These are phyloP conservation scores for Ceratotherium simum DNA, from an alignment of 2,113 vertebrate species.

Conservation along the genomic window DNA sequence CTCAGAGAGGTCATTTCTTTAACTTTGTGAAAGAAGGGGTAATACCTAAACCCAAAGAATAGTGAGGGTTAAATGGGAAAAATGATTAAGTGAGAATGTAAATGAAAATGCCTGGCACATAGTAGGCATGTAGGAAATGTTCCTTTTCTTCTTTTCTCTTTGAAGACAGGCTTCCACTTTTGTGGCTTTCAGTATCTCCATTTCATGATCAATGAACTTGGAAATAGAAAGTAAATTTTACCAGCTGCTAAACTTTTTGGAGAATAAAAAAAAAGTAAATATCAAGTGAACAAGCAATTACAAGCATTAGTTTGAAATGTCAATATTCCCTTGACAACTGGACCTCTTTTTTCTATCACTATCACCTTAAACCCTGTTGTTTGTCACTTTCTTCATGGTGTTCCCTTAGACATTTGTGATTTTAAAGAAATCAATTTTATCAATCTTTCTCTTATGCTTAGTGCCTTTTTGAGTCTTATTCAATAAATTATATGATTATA, in stretches of 20 bases:
- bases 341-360: constrained; percentile 36
- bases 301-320: constrained; percentile 36
- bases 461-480: neutral
- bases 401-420: neutral
- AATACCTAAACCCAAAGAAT: neutral
- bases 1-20: constrained; percentile 26
- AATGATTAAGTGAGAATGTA: constrained; percentile 2
- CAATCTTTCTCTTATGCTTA: neutral
- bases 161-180: constrained; percentile 14
- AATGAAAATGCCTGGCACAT: neutral
- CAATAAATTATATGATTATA: neutral
- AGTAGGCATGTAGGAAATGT: neutral
- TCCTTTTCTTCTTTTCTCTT: neutral
- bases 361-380: neutral
- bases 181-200: neutral
- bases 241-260: constrained; percentile 11
- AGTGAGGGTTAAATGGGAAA: constrained; percentile 19
- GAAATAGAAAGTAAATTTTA: constrained; percentile 56
- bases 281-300: constrained; percentile 32
- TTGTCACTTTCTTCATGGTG: neutral
- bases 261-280: constrained; percentile 45
- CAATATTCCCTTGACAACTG: neutral
- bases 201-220: neutral
- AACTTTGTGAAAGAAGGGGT: constrained; percentile 42
- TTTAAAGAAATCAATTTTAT: neutral